phyloP scores from a whole-genome alignment of 2,888 invertebrate species.

The Drosophila niveifrons region DNA sequence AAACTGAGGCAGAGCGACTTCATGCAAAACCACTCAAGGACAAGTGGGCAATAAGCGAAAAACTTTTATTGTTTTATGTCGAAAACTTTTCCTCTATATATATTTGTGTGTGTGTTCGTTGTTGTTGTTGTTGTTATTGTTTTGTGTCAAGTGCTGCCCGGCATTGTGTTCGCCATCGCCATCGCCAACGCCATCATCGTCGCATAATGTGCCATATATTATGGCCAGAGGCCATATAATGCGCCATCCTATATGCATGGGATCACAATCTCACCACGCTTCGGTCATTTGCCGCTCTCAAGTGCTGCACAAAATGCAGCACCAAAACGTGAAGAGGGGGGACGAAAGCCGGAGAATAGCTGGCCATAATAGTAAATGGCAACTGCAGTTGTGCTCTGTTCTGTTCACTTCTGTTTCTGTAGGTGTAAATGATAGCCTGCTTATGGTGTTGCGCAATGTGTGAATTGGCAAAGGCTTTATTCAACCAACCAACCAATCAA shows the following conservation, averaged over 20 bases:
- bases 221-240: constrained; percentile 67
- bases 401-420: constrained; percentile 8
- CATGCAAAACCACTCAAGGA: constrained; percentile 81
- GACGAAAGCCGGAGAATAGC: background rate
- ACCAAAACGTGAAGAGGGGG: background rate
- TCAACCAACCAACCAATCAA: background rate
- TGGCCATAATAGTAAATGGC: constrained; percentile 42
- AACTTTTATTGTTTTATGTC: constrained; percentile 81
- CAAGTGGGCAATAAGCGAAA: constrained; percentile 82
- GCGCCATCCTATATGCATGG: constrained; percentile 72
- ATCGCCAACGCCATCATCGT: constrained; percentile 30
- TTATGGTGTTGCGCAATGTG: constrained; percentile 55
- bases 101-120: constrained; percentile 26
- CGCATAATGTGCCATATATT: constrained; percentile 71
- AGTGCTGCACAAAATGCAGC: constrained; percentile 64
- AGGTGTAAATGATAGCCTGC: constrained; percentile 68
- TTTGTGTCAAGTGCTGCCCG: constrained; percentile 51
- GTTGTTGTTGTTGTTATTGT: constrained; percentile 37
- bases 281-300: constrained; percentile 55
- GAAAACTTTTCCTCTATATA: constrained; percentile 50
- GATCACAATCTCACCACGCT: constrained; percentile 47
- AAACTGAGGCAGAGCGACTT: constrained; percentile 46
- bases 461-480: constrained; percentile 22
- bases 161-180: constrained; percentile 25
- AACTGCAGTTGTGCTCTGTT: constrained; percentile 24